A percentile compares a stretch with the other conserved stretches of the same genome.
phyloP scores from a whole-genome alignment of 2,113 vertebrate species.

The Antennarius striatus region DNA sequence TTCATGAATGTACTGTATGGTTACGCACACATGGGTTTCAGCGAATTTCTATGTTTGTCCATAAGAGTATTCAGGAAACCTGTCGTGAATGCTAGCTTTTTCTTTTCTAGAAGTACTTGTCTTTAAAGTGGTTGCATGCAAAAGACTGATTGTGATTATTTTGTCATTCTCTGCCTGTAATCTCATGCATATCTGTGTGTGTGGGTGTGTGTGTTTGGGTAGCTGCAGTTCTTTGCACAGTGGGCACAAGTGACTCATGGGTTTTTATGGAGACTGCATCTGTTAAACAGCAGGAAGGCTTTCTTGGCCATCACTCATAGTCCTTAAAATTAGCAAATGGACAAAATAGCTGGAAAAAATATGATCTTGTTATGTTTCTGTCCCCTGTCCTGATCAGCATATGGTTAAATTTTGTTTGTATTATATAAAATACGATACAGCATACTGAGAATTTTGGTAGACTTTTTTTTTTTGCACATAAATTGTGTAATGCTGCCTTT shows the following conservation, averaged over 20 bases:
- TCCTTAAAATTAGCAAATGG: slow-evolving; percentile 44
- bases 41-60: too few species aligned
- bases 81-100: too few species aligned
- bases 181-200: slow-evolving; percentile 8
- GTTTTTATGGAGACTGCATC: slow-evolving; percentile 25
- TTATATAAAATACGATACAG: neutral
- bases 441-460: too few species aligned
- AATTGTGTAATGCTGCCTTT: too few species aligned
- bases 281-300: slow-evolving; percentile 25
- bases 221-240: slow-evolving; percentile 26
- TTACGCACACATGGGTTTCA: too few species aligned
- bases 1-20: too few species aligned
- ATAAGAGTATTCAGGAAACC: too few species aligned
- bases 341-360: slow-evolving; percentile 32
- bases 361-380: slow-evolving; percentile 11
- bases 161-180: slow-evolving; percentile 22
- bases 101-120: neutral
- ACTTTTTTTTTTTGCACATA: too few species aligned
- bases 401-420: slow-evolving; percentile 16
- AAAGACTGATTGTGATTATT: slow-evolving; percentile 25
- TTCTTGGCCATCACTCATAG: slow-evolving; percentile 25
- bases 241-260: slow-evolving; percentile 52
- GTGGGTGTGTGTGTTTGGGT: slow-evolving; percentile 14
- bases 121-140: neutral
- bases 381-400: slow-evolving; percentile 5